A percentile compares a stretch with the other conserved stretches of the same genome.
Conservation (phyloP, 2,113 vertebrate genomes). For the Dromiciops gliroides region DNA sequence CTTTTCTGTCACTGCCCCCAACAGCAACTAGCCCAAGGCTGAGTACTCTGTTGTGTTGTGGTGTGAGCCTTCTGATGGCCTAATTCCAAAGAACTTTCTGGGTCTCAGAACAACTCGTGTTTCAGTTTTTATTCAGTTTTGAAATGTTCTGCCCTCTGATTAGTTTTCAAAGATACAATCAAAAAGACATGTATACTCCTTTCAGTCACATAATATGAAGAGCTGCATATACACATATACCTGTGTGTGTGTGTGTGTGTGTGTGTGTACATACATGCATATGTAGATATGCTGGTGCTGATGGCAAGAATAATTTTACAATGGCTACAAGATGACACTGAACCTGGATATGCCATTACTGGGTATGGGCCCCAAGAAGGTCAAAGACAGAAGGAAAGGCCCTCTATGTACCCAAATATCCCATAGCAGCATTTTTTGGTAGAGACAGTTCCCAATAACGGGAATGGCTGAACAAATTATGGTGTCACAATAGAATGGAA, state of each 20-base stretch:
- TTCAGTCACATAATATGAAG: background rate
- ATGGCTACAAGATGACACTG: background rate
- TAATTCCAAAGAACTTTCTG: background rate
- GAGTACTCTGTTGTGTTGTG: background rate
- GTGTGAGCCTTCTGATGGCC: background rate
- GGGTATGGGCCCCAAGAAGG: background rate
- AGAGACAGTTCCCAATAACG: background rate
- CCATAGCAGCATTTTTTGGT: background rate
- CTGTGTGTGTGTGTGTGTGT: too few relatives aligned
- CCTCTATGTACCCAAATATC: background rate
- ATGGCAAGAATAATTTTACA: background rate
- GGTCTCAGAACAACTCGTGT: background rate
- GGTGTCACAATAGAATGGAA: background rate
- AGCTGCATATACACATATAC: background rate
- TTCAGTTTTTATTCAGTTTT: background rate
- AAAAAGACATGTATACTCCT: background rate
- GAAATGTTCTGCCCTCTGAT: background rate
- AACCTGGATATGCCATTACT: background rate
- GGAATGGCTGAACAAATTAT: background rate
- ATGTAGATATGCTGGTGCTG: background rate
- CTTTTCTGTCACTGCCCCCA: background rate
- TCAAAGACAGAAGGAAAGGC: background rate
- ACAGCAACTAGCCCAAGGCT: background rate
- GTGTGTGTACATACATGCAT: background rate
- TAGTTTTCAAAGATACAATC: background rate